phyloP scores from a whole-genome alignment of 2,888 invertebrate species.

The Euspilapteryx auroguttella region DNA sequence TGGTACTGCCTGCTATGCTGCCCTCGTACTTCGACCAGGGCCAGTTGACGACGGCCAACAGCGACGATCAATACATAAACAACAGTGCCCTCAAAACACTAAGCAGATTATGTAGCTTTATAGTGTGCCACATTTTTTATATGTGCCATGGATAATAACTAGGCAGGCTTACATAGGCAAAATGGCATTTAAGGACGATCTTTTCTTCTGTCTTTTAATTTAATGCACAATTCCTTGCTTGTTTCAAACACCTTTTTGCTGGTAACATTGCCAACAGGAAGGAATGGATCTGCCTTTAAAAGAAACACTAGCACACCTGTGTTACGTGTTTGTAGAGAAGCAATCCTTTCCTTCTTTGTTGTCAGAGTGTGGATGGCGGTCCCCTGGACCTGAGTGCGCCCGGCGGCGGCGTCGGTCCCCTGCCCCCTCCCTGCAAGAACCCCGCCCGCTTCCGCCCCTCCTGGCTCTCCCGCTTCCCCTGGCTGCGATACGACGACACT shows the following conservation, averaged over 20 bases:
- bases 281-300: conserved; percentile 47
- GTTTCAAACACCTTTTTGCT: too few species aligned
- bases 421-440: too few species aligned
- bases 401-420: conserved; percentile 14
- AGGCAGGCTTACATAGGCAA: too few species aligned
- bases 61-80: too few species aligned
- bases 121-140: too few species aligned
- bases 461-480: conserved; percentile 72
- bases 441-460: conserved; percentile 67
- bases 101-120: too few species aligned
- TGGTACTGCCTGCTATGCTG: conserved; percentile 45
- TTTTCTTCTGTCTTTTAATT: conserved; percentile 27
- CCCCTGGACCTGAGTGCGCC: conserved; percentile 6
- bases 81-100: too few species aligned
- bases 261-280: conserved; percentile 35
- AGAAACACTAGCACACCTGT: conserved; percentile 8
- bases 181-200: conserved; percentile 27
- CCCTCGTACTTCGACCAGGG: conserved; percentile 35
- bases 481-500: conserved; percentile 70
- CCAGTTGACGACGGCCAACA: too few species aligned
- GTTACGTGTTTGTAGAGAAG: conserved; percentile 18
- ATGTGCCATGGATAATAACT: too few species aligned
- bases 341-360: conserved; percentile 70
- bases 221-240: conserved; percentile 7
- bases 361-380: conserved; percentile 43